Conservation (phyloP, 2,113 vertebrate species). For the Pteronura brasiliensis region DNA sequence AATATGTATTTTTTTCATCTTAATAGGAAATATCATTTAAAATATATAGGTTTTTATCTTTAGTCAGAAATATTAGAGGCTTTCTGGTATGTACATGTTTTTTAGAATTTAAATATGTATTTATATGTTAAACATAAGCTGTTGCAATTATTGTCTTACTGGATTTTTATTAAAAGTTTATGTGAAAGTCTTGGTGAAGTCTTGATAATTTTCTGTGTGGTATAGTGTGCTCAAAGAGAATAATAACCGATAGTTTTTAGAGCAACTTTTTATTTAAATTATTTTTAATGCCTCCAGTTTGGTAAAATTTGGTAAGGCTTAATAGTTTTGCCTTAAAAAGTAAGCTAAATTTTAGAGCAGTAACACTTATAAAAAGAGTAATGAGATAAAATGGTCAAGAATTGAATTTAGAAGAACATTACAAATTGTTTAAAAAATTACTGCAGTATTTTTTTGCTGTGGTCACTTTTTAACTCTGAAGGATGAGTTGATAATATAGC, state of each 20-base stretch:
- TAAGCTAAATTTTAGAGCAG: slow-evolving; percentile 4
- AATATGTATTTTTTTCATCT: slow-evolving; percentile 25
- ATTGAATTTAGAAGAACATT: background rate
- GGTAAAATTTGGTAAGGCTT: background rate
- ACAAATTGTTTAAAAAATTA: slow-evolving; percentile 34
- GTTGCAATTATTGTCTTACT: background rate
- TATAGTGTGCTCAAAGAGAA: slow-evolving; percentile 43
- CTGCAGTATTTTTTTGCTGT: background rate
- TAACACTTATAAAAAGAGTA: background rate
- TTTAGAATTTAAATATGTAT: slow-evolving; percentile 19
- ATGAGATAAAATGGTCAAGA: background rate
- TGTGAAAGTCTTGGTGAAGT: slow-evolving; percentile 18
- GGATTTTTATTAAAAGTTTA: slow-evolving; percentile 40
- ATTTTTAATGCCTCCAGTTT: background rate
- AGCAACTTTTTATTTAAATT: slow-evolving; percentile 21
- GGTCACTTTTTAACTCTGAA: slow-evolving; percentile 4
- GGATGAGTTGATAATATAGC: background rate
- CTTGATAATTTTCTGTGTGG: slow-evolving; percentile 20
- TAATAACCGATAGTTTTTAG: slow-evolving; percentile 16
- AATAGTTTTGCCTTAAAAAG: slow-evolving; percentile 27
- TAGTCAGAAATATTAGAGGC: slow-evolving; percentile 11
- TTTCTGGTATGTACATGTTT: background rate
- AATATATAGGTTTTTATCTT: slow-evolving; percentile 20
- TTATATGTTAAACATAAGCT: slow-evolving; percentile 31
- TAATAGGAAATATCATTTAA: slow-evolving; percentile 14